Base-by-base conservation (phyloP, 1,140 invertebrate species). In the Brachionus koreanus region DNA sequence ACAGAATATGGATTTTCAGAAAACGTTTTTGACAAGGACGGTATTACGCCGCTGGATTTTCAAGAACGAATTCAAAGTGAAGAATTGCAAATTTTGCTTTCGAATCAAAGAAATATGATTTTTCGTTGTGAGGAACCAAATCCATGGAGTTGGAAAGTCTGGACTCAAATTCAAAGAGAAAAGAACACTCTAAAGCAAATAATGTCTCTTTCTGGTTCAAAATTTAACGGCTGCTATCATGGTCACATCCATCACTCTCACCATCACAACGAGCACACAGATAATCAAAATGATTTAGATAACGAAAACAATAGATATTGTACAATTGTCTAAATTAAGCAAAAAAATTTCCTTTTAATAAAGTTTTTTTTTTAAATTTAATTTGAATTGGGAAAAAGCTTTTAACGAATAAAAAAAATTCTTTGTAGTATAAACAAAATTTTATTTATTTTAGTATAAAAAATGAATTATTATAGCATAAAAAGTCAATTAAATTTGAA, bases 11-110 rank as follows among this genome's bases (percentile, higher is more conserved):
- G 76, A 4, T 79, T 79, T 79, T 79, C 76, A 9, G 76, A 79
- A 23, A 79, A 79, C 43, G 76, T 79, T 79, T 79, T 79, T 61
- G 76, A 79, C 25, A 79, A 79, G 19, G 76, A 79, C 46, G 76
- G 76, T 12, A 79, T 79, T 46, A 79, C 76, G 39, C 76, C 76
- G 9, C 46, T 79, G 13, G 76, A 79, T 61, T 79, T 79, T 79
- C 49, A 79, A 19, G 76, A 79, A 23, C 35, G 76, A 57, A 79
- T 61, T 10, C 6, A 79, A 12, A 79, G 76, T 19, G 76, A 79
- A 79, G 76, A 79, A 61, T 39, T 79, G 12, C 49, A 57, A 35
- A 49, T 61, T n/a, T 16, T 79, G 29, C 61, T 79, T 61, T 42
- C 33, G 9, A 79, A n/a, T 33, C 46, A 79, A 16, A 42, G 19